phyloP scores from a whole-genome alignment of 2,888 invertebrate genomes.

The Lordiphosa andalusiaca region DNA sequence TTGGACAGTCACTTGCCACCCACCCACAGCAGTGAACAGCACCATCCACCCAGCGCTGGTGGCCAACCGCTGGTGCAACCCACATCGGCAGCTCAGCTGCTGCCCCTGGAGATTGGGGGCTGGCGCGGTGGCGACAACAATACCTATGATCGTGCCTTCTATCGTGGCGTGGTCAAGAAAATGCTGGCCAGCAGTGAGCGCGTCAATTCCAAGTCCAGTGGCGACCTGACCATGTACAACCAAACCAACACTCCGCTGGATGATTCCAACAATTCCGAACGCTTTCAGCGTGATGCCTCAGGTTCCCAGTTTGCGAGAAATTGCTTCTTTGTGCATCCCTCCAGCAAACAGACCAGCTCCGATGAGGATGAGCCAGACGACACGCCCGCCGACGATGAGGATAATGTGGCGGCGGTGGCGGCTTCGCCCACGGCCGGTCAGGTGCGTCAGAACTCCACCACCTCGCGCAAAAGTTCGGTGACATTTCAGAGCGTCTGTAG shows the following conservation, averaged over 20 bases:
- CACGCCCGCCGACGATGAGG: slow-evolving; percentile 11
- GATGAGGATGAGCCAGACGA: slow-evolving; percentile 30
- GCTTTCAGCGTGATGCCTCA: slow-evolving; percentile 78
- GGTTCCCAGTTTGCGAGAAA: slow-evolving; percentile 80
- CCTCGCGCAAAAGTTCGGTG: slow-evolving; percentile 79
- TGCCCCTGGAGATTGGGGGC: slow-evolving; percentile 3
- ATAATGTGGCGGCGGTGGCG: background rate
- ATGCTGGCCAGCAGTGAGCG: slow-evolving; percentile 76
- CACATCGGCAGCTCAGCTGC: slow-evolving; percentile 4
- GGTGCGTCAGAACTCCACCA: slow-evolving; percentile 49
- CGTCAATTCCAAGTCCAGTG: slow-evolving; percentile 79
- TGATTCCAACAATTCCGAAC: slow-evolving; percentile 21
- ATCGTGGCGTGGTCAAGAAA: slow-evolving; percentile 72
- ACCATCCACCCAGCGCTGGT: background rate
- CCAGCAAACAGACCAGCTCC: slow-evolving; percentile 13
- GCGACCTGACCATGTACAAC: slow-evolving; percentile 79
- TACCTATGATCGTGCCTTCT: slow-evolving; percentile 80
- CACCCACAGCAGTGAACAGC: slow-evolving; percentile 4
- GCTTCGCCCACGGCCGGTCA: slow-evolving; percentile 48
- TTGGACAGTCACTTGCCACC: slow-evolving; percentile 72
- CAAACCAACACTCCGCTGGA: slow-evolving; percentile 67
- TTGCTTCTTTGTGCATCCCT: slow-evolving; percentile 77
- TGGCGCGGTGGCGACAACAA: slow-evolving; percentile 62
- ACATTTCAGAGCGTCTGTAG: slow-evolving; percentile 69
- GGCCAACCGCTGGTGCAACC: background rate